Evolutionary conservation across 1,140 invertebrate species (phyloP).

Genomic region (Tenebrio molitor): DNA sequence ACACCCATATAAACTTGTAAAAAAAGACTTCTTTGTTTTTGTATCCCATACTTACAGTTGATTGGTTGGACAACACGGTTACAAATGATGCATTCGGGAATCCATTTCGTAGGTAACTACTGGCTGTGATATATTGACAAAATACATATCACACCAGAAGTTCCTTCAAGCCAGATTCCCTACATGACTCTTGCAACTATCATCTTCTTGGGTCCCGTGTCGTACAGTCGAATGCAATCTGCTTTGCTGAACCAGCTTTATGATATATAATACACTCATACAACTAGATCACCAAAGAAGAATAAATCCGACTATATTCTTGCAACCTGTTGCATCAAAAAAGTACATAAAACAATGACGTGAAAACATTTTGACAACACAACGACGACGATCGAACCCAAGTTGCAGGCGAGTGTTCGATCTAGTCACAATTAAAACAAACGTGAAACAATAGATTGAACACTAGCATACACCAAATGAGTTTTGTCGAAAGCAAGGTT

Average conservation of each 20-base stretch:
- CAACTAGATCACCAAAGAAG: constrained; percentile 68
- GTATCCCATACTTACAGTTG: too few species aligned
- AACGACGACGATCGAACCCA: constrained; percentile 34
- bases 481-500: constrained; percentile 50
- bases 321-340: constrained; percentile 51
- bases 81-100: constrained; percentile 54
- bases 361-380: neutral
- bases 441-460: constrained; percentile 63
- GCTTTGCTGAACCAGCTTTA: constrained; percentile 68
- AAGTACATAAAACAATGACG: neutral
- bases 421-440: constrained; percentile 63
- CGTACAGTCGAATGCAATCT: constrained; percentile 65
- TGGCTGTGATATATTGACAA: constrained; percentile 65
- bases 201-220: constrained; percentile 49
- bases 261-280: constrained; percentile 65
- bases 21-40: too few species aligned
- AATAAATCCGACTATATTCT: constrained; percentile 63
- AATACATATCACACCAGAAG: constrained; percentile 66
- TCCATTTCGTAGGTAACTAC: constrained; percentile 67
- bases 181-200: neutral
- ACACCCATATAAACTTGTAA: too few species aligned
- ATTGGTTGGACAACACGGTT: constrained; percentile 11
- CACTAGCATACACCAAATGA: constrained; percentile 62
- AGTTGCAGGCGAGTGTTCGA: constrained; percentile 65
- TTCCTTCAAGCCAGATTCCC: constrained; percentile 66